phyloP scores from a whole-genome alignment of 2,888 invertebrate genomes.

The Cantharis flavilabris region DNA sequence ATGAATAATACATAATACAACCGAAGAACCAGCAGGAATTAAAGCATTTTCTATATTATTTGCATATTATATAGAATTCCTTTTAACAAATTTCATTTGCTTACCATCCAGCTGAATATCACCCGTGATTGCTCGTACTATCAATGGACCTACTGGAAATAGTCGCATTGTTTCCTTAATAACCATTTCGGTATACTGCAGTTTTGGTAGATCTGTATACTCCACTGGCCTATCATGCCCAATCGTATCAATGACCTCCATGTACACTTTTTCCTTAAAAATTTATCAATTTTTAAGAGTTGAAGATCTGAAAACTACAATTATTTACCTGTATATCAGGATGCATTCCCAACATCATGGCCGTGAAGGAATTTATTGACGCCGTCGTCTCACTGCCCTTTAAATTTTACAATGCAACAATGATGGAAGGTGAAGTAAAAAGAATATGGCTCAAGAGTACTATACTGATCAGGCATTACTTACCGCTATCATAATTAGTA shows the following conservation, averaged over 20 bases:
- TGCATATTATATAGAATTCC: not conserved
- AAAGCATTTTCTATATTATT: not conserved
- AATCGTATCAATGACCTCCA: conserved; percentile 25
- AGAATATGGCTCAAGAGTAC: too few species aligned
- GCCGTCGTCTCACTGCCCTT: conserved; percentile 45
- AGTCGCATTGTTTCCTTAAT: conserved; percentile 30
- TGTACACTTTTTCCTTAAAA: conserved; percentile 18
- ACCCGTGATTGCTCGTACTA: conserved; percentile 10
- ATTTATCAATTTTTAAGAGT: not conserved
- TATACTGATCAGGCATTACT: too few species aligned
- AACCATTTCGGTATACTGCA: conserved; percentile 28
- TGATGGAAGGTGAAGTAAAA: too few species aligned
- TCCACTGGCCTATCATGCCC: conserved; percentile 8
- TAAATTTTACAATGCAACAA: not conserved
- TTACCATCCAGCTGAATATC: conserved; percentile 21
- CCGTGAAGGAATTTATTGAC: conserved; percentile 37
- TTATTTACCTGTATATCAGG: conserved; percentile 39
- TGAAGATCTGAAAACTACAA: not conserved
- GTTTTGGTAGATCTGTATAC: conserved; percentile 16
- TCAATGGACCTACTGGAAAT: conserved; percentile 21
- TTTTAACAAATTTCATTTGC: not conserved
- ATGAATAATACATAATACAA: not conserved
- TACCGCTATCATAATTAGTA: conserved; percentile 29
- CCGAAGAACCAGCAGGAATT: not conserved
- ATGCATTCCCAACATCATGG: conserved; percentile 40